Base-by-base conservation (phyloP, 2,113 vertebrate genomes). In the Cichladusa arquata region DNA sequence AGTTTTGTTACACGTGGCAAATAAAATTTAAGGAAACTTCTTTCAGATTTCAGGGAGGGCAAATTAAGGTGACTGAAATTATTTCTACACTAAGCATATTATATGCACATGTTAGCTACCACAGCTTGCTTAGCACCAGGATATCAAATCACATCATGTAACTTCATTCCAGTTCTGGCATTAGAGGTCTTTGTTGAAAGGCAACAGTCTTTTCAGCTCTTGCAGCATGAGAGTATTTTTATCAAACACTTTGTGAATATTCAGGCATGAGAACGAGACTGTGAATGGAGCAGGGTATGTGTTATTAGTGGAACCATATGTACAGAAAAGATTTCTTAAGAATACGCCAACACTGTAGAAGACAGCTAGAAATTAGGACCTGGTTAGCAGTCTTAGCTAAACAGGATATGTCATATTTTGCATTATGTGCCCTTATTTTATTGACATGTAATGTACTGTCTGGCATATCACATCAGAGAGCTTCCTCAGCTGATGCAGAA, bases 331-430 rank as follows among this genome's bases (percentile, higher is more conserved):
- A 42, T 81, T 70, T 33, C 45, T 78, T 58, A 73, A 81, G 8
- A 38, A 70, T 92, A 34, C 79, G 95, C 42, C 40, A 58, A 7
- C 1, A 8, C 87, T 90, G 53, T 69, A 84, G 79, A 96, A 96
- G 85, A 90, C 16, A 77, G 22, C 6, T 16, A 22, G 47, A 93
- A 88, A 91, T 88, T 71, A 65, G 56, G 74, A 95, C 81, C 83
- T 92, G 76, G 53, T 95, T 95, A 93, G 57, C 8, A 25, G 79
- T 78, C 88, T 95, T 66, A 80, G 67, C 42, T 86, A 77, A 96
- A 80, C 65, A 88, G 48, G 10, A 20, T 86, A 65, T 86, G 76
- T 94, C 89, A 51, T 44, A 62, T 61, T 53, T 66, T 61, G 54
- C 94, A 94, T 96, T 94, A 73, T 70, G 12, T 86, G 44, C 23